phyloP scores from a whole-genome alignment of 2,797 vertebrate genomes.

The Martes flavigula region DNA sequence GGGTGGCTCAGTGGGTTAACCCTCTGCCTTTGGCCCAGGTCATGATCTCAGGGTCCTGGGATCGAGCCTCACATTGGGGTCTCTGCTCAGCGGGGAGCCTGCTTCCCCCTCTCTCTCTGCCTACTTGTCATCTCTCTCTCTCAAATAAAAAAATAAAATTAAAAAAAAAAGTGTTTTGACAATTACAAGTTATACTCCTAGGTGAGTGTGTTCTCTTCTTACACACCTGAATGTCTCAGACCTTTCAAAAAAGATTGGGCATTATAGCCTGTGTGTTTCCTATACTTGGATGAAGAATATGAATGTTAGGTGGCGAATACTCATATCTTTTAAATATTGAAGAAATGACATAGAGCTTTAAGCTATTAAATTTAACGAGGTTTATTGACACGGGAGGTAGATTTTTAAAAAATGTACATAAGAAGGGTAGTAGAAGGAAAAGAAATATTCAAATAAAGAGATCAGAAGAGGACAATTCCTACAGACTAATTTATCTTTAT shows the following conservation, averaged over 20 bases:
- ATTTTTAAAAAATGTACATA: neutral
- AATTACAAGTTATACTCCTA: neutral
- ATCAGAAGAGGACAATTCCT: neutral
- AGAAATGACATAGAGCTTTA: neutral
- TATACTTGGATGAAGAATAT: neutral
- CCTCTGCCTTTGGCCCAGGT: too few relatives aligned
- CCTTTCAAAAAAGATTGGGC: neutral
- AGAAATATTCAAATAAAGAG: neutral
- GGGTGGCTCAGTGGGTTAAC: too few relatives aligned
- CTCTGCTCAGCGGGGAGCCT: too few relatives aligned
- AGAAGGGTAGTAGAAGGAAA: neutral
- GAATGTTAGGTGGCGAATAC: neutral
- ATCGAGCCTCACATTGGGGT: too few relatives aligned
- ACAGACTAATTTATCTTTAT: neutral
- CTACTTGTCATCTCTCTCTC: too few relatives aligned
- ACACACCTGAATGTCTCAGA: neutral
- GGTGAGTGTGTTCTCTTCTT: neutral
- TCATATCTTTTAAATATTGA: neutral
- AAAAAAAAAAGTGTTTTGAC: too few relatives aligned
- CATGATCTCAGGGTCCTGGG: too few relatives aligned
- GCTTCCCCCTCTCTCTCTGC: too few relatives aligned
- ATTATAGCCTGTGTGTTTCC: neutral
- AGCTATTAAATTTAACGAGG: neutral
- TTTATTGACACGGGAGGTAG: neutral
- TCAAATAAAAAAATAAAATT: too few relatives aligned